Evolutionary conservation across 1,140 invertebrate species (phyloP).

Genomic region (Drosophila nigrodunni): DNA sequence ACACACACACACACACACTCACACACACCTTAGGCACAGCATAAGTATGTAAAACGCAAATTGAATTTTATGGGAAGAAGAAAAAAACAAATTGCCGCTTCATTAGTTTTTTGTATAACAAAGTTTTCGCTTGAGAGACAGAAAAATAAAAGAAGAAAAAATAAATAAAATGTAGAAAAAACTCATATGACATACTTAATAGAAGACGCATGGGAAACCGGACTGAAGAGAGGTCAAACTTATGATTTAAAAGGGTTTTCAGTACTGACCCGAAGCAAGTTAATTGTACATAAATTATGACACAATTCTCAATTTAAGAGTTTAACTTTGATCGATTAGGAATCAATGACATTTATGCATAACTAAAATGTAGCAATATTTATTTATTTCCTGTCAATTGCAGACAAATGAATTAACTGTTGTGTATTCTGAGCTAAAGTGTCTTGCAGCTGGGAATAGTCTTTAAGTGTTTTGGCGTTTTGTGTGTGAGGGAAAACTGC

Average conservation of each 20-base stretch:
- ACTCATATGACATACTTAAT: constrained; percentile 8
- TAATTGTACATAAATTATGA: too few species aligned
- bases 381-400: not conserved
- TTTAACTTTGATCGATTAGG: too few species aligned
- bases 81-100: constrained; percentile 64
- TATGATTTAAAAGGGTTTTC: too few species aligned
- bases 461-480: constrained; percentile 28
- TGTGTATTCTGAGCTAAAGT: not conserved
- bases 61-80: constrained; percentile 76
- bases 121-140: constrained; percentile 54
- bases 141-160: constrained; percentile 24
- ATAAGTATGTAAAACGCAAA: constrained; percentile 63
- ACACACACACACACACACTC: constrained; percentile 31
- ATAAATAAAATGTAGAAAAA: constrained; percentile 9
- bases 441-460: constrained; percentile 11
- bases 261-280: too few species aligned
- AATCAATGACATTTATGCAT: not conserved
- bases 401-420: not conserved
- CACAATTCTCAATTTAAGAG: too few species aligned
- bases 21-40: constrained; percentile 25
- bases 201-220: not conserved
- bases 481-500: constrained; percentile 15
- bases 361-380: not conserved
- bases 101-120: constrained; percentile 64
- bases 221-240: not conserved